A percentile compares a stretch with the other conserved stretches of the same genome.
phyloP scores from a whole-genome alignment of 2,113 vertebrate species.

The Podilymbus podiceps region DNA sequence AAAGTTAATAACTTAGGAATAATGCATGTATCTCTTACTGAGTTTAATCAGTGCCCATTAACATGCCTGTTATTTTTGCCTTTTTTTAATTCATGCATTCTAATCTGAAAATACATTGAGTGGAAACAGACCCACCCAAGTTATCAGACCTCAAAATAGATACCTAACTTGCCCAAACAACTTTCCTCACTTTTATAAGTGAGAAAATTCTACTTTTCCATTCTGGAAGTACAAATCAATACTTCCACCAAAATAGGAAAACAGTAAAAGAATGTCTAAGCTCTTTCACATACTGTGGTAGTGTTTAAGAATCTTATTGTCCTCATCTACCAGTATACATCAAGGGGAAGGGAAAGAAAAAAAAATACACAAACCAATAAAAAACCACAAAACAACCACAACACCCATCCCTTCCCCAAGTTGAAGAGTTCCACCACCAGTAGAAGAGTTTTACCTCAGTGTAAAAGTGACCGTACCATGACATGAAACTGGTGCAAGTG shows the following conservation, averaged over 20 bases:
- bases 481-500: neutral
- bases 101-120: neutral
- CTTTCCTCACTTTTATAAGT: neutral
- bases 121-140: neutral
- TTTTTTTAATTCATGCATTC: neutral
- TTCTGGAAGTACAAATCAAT: neutral
- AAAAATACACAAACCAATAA: too few species aligned
- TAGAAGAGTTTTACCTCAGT: neutral
- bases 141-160: neutral
- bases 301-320: neutral
- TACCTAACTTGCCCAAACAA: neutral
- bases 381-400: neutral
- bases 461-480: neutral
- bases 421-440: too few species aligned
- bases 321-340: neutral
- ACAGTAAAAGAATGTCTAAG: neutral
- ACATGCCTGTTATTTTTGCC: slow-evolving; percentile 2
- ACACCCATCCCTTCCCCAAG: too few species aligned
- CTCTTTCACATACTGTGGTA: rapidly evolving
- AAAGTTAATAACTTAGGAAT: slow-evolving; percentile 68
- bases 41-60: slow-evolving; percentile 68
- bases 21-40: slow-evolving; percentile 60
- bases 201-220: neutral
- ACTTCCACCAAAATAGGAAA: neutral
- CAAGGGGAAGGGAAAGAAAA: neutral